Conservation (phyloP, 1,140 invertebrate species). For the Acromyrmex heyeri region DNA sequence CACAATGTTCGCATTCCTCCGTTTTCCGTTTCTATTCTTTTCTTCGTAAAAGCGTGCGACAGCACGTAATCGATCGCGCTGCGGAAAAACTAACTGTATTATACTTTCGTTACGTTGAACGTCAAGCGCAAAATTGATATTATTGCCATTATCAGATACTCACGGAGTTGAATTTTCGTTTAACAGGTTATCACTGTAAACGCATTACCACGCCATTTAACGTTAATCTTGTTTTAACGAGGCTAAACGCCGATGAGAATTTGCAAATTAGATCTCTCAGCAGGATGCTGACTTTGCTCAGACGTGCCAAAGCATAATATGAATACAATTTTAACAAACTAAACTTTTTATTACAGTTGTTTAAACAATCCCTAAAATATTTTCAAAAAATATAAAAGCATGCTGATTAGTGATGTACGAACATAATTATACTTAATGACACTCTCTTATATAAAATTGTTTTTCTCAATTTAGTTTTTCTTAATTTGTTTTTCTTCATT, state of each 20-base stretch:
- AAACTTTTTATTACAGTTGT: neutral
- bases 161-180: slow-evolving; percentile 7
- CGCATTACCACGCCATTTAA: slow-evolving; percentile 2
- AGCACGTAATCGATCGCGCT: neutral
- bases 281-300: neutral
- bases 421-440: neutral
- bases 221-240: slow-evolving; percentile 27
- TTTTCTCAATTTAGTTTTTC: neutral
- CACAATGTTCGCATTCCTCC: neutral
- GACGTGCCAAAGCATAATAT: neutral
- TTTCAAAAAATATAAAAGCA: neutral
- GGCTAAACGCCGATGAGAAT: slow-evolving; percentile 15
- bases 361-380: slow-evolving; percentile 2
- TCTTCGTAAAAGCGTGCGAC: neutral
- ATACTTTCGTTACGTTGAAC: neutral
- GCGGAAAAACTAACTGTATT: slow-evolving; percentile 19
- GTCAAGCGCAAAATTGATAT: neutral
- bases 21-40: neutral
- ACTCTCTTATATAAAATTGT: neutral
- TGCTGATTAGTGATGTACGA: neutral
- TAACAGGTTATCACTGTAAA: slow-evolving; percentile 6
- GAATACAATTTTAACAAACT: neutral
- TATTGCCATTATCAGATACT: slow-evolving; percentile 20
- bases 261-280: neutral
- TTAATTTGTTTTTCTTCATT: no score